phyloP scores from a whole-genome alignment of 2,113 vertebrate genomes.

The Clupea harengus region DNA sequence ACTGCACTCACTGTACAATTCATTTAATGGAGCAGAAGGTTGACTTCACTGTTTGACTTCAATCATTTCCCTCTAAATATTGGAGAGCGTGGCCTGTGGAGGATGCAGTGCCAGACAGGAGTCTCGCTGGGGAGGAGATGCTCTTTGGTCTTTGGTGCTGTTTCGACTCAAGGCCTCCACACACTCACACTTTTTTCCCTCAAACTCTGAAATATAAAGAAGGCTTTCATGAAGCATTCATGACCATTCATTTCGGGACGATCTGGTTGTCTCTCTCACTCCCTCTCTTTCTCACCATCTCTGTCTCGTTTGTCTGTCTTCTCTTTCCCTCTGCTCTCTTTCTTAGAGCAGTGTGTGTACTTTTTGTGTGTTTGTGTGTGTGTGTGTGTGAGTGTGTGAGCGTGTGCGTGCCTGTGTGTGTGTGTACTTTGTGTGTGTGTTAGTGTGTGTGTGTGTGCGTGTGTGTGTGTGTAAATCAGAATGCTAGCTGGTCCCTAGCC shows the following conservation, averaged over 20 bases:
- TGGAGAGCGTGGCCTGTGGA: too few species aligned
- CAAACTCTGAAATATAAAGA: background rate
- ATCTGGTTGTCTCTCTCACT: background rate
- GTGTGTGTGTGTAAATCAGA: background rate
- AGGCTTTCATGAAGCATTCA: background rate
- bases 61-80: too few species aligned
- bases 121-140: too few species aligned
- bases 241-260: too few species aligned
- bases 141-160: too few species aligned
- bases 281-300: slow-evolving; percentile 35
- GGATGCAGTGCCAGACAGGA: too few species aligned
- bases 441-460: background rate
- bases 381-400: slow-evolving; percentile 6
- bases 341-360: background rate
- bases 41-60: too few species aligned
- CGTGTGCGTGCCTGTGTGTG: background rate
- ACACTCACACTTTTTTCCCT: background rate
- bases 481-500: slow-evolving; percentile 1
- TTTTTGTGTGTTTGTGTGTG: background rate
- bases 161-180: too few species aligned
- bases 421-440: background rate
- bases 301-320: background rate
- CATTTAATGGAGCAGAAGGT: too few species aligned
- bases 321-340: background rate
- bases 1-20: too few species aligned